Percentiles rank a stretch among this genome's conserved stretches.
Evolutionary conservation across 2,113 vertebrate genomes (phyloP).

Genomic region (Sebastes fasciatus): DNA sequence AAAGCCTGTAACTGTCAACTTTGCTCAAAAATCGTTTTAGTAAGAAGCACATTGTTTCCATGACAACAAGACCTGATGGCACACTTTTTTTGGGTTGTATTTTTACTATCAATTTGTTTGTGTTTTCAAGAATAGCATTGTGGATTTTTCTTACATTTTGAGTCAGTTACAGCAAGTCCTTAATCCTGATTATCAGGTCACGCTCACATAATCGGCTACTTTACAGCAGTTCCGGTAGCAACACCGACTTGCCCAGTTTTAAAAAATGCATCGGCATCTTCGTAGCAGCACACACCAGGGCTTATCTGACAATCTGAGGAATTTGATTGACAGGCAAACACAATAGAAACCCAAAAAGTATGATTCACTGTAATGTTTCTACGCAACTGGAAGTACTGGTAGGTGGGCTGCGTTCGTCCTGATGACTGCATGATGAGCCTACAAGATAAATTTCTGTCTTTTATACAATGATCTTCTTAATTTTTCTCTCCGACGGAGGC

Average conservation of each 20-base stretch:
- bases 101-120: constrained; percentile 27
- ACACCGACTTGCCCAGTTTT: neutral
- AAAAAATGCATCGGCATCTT: constrained; percentile 16
- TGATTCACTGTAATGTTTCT: constrained; percentile 59
- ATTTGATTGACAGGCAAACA: constrained; percentile 63
- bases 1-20: constrained; percentile 40
- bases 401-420: constrained; percentile 64
- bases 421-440: constrained; percentile 57
- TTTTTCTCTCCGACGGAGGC: constrained; percentile 45
- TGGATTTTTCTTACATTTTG: constrained; percentile 26
- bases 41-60: constrained; percentile 58
- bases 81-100: constrained; percentile 39
- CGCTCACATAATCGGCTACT: neutral
- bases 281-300: neutral
- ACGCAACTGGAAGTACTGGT: constrained; percentile 44
- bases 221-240: neutral
- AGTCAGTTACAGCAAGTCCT: neutral
- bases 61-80: constrained; percentile 59
- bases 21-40: constrained; percentile 34
- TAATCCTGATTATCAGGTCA: constrained; percentile 1
- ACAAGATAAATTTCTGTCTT: constrained; percentile 53
- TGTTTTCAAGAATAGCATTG: constrained; percentile 25
- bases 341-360: constrained; percentile 55
- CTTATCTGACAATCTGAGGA: constrained; percentile 38
- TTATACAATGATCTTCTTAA: constrained; percentile 46